These are phyloP conservation scores for Scaeva pyrastri DNA, from an alignment of 2,888 invertebrate species.

Conservation along the genomic window DNA sequence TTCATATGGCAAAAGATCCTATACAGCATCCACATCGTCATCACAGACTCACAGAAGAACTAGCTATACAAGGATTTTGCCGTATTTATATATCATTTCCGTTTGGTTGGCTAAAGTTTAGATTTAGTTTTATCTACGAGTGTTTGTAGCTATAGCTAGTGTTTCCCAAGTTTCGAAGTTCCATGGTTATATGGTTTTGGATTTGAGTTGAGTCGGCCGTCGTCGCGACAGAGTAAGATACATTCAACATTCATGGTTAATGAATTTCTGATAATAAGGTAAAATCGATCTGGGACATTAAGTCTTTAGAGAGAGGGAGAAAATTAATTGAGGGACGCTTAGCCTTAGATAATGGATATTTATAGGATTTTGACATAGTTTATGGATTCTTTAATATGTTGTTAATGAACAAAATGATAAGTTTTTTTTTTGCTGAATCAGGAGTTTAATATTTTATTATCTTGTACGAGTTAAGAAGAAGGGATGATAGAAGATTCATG, in stretches of 20 bases:
- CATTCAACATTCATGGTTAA: slow-evolving; percentile 53
- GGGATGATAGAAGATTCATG: neutral
- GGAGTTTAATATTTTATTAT: neutral
- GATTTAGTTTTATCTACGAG: slow-evolving; percentile 67
- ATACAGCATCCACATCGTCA: no score
- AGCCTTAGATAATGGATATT: slow-evolving; percentile 47
- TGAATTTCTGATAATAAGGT: slow-evolving; percentile 66
- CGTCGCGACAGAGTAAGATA: neutral
- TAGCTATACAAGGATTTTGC: slow-evolving; percentile 18
- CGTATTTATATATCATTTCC: slow-evolving; percentile 46
- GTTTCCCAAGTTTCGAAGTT: neutral
- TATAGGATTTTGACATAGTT: slow-evolving; percentile 38
- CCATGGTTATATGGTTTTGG: slow-evolving; percentile 41
- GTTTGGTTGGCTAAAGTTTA: slow-evolving; percentile 50
- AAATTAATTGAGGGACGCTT: slow-evolving; percentile 44
- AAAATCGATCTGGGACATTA: slow-evolving; percentile 47
- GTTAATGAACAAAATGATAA: neutral
- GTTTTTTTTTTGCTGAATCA: slow-evolving; percentile 15
- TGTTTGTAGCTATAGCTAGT: neutral
- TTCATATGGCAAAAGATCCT: neutral
- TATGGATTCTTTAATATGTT: slow-evolving; percentile 23
- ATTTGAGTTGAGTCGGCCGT: slow-evolving; percentile 18
- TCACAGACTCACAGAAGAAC: neutral
- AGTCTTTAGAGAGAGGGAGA: slow-evolving; percentile 33
- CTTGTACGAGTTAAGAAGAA: neutral